Evolutionary conservation across 1,140 invertebrate genomes (phyloP).

Genomic region (Drosophila ananassae): DNA sequence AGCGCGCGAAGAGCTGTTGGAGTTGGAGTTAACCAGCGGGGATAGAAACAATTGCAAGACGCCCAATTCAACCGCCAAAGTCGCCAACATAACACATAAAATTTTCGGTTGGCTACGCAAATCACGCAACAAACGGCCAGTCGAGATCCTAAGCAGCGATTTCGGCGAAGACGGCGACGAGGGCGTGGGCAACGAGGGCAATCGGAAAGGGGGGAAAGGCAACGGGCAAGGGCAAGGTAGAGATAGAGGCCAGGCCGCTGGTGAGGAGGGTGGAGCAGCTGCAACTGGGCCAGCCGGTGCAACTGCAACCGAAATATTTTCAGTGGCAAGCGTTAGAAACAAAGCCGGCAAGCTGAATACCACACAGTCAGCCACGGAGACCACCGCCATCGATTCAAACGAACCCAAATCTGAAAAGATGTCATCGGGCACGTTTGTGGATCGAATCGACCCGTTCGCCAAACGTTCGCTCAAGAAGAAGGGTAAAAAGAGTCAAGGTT

Average conservation of each 20-base stretch:
- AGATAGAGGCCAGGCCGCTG: conserved; percentile 31
- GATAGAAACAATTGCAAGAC: conserved; percentile 67
- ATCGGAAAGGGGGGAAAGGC: conserved; percentile 9
- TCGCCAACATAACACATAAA: conserved; percentile 83
- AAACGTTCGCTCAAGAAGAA: conserved; percentile 96
- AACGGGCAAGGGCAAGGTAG: background rate
- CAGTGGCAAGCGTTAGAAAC: conserved; percentile 69
- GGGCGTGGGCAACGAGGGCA: conserved; percentile 46
- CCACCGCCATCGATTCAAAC: conserved; percentile 77
- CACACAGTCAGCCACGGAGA: conserved; percentile 81
- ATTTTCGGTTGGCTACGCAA: conserved; percentile 80
- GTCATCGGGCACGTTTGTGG: conserved; percentile 94
- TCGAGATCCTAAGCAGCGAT: conserved; percentile 75
- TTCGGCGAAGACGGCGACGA: conserved; percentile 77
- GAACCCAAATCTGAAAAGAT: conserved; percentile 86
- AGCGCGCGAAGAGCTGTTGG: conserved; percentile 26
- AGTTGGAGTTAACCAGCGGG: conserved; percentile 37
- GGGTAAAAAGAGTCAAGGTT: conserved; percentile 96
- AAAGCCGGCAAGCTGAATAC: conserved; percentile 81
- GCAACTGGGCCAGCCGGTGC: conserved; percentile 22
- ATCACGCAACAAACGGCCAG: conserved; percentile 74
- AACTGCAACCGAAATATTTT: conserved; percentile 54
- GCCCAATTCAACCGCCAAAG: conserved; percentile 77
- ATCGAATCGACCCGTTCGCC: conserved; percentile 97
- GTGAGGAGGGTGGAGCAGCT: conserved; percentile 45